Percentiles rank a stretch among this genome's conserved stretches.
phyloP scores from a whole-genome alignment of 2,888 invertebrate species.

The Tetrapedia diversipes region DNA sequence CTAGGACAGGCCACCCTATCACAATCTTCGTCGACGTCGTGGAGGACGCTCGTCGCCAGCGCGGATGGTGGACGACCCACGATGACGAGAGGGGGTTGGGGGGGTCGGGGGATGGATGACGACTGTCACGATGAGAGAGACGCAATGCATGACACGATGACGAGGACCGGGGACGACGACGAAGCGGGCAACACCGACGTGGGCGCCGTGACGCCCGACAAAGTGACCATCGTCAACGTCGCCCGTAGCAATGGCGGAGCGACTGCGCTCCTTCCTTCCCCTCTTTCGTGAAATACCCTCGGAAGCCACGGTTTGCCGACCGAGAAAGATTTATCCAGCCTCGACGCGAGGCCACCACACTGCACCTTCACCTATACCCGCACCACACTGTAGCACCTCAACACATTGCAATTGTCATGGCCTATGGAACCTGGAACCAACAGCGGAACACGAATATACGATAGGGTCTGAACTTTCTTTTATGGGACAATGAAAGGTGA shows the following conservation, averaged over 20 bases:
- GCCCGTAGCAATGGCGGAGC: constrained; percentile 43
- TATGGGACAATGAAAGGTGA: too few species aligned
- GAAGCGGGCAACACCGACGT: constrained; percentile 64
- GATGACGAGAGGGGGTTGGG: too few species aligned
- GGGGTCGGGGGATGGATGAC: constrained; percentile 4
- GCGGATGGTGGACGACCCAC: constrained; percentile 45
- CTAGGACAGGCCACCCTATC: constrained; percentile 78
- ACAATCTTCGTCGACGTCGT: constrained; percentile 79
- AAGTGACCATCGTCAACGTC: constrained; percentile 58
- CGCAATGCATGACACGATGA: constrained; percentile 24
- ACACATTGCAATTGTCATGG: constrained; percentile 89
- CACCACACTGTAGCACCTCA: constrained; percentile 82
- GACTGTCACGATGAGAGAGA: constrained; percentile 23
- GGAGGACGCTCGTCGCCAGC: constrained; percentile 67
- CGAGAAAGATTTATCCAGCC: constrained; percentile 61
- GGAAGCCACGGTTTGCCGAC: constrained; percentile 58
- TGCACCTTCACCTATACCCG: constrained; percentile 76
- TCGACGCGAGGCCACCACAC: constrained; percentile 69
- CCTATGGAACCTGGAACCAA: constrained; percentile 88
- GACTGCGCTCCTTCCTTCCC: constrained; percentile 9
- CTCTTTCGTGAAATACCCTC: constrained; percentile 33
- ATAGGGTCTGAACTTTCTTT: background rate
- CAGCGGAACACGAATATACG: constrained; percentile 27
- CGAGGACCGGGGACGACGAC: constrained; percentile 50
- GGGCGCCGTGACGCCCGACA: constrained; percentile 63